A percentile compares a stretch with the other conserved stretches of the same genome.
Conservation (phyloP, 1,140 invertebrate genomes). For the Drosophila arawakana region DNA sequence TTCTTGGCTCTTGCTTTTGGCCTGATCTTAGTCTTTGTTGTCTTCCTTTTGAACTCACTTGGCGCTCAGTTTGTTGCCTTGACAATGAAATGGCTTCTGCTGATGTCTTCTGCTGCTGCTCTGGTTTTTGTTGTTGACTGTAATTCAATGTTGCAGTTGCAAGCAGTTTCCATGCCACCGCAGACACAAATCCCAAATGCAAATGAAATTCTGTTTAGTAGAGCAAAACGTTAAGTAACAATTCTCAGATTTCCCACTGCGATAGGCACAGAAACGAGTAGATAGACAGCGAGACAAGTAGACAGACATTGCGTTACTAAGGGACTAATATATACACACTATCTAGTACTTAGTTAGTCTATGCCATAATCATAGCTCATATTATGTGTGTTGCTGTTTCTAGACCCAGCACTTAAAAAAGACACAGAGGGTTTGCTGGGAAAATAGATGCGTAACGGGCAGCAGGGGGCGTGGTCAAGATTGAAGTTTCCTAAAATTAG, state of each 20-base stretch:
- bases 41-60: not conserved
- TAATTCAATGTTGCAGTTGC: conserved; percentile 48
- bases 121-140: conserved; percentile 56
- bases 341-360: conserved; percentile 15
- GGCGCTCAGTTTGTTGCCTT: conserved; percentile 54
- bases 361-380: conserved; percentile 43
- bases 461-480: too few species aligned
- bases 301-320: not conserved
- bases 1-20: too few species aligned
- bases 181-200: conserved; percentile 48
- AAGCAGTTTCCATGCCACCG: not conserved
- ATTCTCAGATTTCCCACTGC: conserved; percentile 70
- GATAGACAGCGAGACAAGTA: conserved; percentile 14
- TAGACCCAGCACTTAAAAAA: not conserved
- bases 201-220: conserved; percentile 76
- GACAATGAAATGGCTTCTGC: conserved; percentile 70
- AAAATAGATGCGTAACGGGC: too few species aligned
- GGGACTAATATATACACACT: conserved; percentile 37
- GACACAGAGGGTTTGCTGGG: not conserved
- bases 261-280: conserved; percentile 30
- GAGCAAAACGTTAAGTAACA: conserved; percentile 75
- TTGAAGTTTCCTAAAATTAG: too few species aligned
- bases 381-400: conserved; percentile 17
- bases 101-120: not conserved
- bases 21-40: not conserved